Percentiles rank a stretch among this genome's conserved stretches.
Evolutionary conservation across 2,888 invertebrate species (phyloP).

Genomic region (Operophtera brumata): DNA sequence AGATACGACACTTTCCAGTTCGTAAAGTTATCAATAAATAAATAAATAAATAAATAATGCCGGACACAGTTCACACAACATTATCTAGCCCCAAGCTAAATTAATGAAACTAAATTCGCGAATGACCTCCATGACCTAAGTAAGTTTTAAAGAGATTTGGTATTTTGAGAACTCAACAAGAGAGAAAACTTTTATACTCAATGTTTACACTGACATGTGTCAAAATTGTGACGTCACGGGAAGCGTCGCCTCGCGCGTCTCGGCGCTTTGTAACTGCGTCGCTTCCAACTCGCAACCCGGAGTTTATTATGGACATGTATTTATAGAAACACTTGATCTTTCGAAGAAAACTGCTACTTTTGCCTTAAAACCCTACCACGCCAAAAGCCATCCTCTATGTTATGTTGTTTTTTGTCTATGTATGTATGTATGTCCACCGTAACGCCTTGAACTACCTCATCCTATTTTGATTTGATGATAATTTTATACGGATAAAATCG

Average conservation of each 20-base stretch:
- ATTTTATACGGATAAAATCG: too few relatives aligned
- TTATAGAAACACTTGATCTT: slow-evolving; percentile 54
- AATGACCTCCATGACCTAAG: not conserved
- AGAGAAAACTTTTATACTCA: not conserved
- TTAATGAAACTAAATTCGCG: not conserved
- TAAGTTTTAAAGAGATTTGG: not conserved
- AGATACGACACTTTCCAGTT: not conserved
- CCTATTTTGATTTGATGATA: too few relatives aligned
- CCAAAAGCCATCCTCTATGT: too few relatives aligned
- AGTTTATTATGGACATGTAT: slow-evolving; percentile 60
- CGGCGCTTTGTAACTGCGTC: slow-evolving; percentile 61
- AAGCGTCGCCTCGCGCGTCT: slow-evolving; percentile 44
- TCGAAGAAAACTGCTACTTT: slow-evolving; percentile 23
- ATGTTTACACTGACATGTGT: slow-evolving; percentile 17
- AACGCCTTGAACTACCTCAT: too few relatives aligned
- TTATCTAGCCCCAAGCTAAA: too few relatives aligned
- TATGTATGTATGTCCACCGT: too few relatives aligned
- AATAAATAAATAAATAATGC: too few relatives aligned
- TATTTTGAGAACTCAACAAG: too few relatives aligned
- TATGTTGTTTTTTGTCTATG: too few relatives aligned
- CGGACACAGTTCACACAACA: too few relatives aligned
- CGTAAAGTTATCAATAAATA: too few relatives aligned
- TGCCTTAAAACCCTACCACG: too few relatives aligned
- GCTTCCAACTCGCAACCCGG: slow-evolving; percentile 33
- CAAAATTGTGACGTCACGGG: slow-evolving; percentile 29